phyloP scores from a whole-genome alignment of 1,140 invertebrate genomes.

The Scaptomyza montana region DNA sequence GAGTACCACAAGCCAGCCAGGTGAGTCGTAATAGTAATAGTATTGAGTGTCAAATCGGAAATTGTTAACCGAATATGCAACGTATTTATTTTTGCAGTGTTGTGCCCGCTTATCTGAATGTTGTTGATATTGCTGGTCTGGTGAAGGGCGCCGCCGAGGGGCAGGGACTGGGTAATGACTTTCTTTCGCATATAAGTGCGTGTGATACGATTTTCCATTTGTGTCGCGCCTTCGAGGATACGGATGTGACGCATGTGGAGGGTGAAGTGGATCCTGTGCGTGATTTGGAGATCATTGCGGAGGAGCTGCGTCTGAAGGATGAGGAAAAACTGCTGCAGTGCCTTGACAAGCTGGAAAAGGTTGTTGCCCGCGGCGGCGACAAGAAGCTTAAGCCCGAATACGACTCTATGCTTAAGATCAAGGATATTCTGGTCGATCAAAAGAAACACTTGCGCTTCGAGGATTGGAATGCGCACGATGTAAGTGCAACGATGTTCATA shows the following conservation, averaged over 20 bases:
- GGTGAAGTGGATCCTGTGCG: slow-evolving; percentile 98
- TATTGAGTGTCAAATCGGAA: slow-evolving; percentile 19
- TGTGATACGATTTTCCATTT: slow-evolving; percentile 99
- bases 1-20: slow-evolving; percentile 97
- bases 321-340: slow-evolving; percentile 91
- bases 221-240: slow-evolving; percentile 98
- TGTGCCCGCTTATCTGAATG: slow-evolving; percentile 98
- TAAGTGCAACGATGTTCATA: slow-evolving; percentile 85
- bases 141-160: slow-evolving; percentile 99
- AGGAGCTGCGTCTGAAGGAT: slow-evolving; percentile 98
- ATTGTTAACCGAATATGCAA: slow-evolving; percentile 8
- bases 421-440: slow-evolving; percentile 92
- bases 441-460: slow-evolving; percentile 97
- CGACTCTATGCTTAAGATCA: slow-evolving; percentile 94
- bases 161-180: slow-evolving; percentile 99
- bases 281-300: slow-evolving; percentile 98
- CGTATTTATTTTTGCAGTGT: slow-evolving; percentile 87
- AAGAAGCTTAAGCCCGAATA: slow-evolving; percentile 98
- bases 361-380: slow-evolving; percentile 94
- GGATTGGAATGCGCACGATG: slow-evolving; percentile 97
- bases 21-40: slow-evolving; percentile 85
- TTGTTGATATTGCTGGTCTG: slow-evolving; percentile 99
- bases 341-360: slow-evolving; percentile 94
- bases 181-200: slow-evolving; percentile 98
- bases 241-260: slow-evolving; percentile 98